Conservation (phyloP, 2,888 invertebrate genomes). For the Cosmopolites sordidus region DNA sequence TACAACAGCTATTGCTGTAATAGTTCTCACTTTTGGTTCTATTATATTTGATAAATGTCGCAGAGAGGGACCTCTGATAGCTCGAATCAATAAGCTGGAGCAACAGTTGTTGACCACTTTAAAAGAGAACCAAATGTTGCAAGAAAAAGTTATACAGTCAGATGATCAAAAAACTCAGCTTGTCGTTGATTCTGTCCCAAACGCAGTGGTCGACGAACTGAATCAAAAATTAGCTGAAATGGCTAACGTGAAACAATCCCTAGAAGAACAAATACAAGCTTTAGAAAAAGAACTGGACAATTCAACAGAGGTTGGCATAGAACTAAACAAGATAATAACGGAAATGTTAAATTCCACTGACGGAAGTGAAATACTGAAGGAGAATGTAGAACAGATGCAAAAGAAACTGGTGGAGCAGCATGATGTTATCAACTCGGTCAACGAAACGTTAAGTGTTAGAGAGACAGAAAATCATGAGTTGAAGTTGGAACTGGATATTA, state of each 20-base stretch:
- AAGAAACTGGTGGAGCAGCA: constrained; percentile 63
- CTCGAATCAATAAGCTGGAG: constrained; percentile 62
- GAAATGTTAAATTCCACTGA: constrained; percentile 62
- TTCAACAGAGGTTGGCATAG: constrained; percentile 75
- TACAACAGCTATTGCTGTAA: constrained; percentile 65
- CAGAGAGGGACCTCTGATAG: constrained; percentile 66
- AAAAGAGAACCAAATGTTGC: constrained; percentile 64
- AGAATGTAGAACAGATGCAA: constrained; percentile 63
- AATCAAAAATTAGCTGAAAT: constrained; percentile 60
- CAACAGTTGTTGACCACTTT: constrained; percentile 56
- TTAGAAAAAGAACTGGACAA: constrained; percentile 73
- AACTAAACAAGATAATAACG: constrained; percentile 64
- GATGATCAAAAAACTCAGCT: constrained; percentile 16
- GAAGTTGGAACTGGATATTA: constrained; percentile 45
- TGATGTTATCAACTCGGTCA: constrained; percentile 52
- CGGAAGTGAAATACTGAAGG: constrained; percentile 56
- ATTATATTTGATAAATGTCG: constrained; percentile 73
- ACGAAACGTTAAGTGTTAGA: constrained; percentile 52
- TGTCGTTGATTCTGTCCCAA: constrained; percentile 18
- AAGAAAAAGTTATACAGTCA: constrained; percentile 48
- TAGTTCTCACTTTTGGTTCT: constrained; percentile 71
- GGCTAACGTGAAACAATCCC: constrained; percentile 48
- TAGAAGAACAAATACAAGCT: constrained; percentile 65
- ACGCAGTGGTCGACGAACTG: constrained; percentile 57
- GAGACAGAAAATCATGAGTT: constrained; percentile 55